Base-by-base conservation (phyloP, 23 tunicate genomes). In the Trididemnum clinides region DNA sequence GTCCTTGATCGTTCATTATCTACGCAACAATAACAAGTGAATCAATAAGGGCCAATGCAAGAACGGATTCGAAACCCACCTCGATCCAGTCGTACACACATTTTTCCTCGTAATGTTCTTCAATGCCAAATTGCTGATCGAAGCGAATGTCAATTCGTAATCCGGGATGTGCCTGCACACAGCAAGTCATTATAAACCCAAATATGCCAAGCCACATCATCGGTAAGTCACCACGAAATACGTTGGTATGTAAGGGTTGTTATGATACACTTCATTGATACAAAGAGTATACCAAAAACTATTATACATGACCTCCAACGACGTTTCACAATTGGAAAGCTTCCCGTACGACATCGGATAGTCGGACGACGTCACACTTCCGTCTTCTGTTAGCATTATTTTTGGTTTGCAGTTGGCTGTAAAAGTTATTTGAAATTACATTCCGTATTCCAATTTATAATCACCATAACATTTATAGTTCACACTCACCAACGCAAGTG, bases 81-180 rank as follows among this genome's bases (percentile, higher is more conserved):
- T 84, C 59, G 44, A 93, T 21, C 88, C 91, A 88, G 64, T 93
- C 98, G 72, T 93, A 93, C 25, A 80, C 89, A 57, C 98, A 93
- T 10, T 76, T 86, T 38, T 85, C 77, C 37, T 88, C 92, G 37
- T 80, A 58, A 51, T 93, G 89, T 15, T 88, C 89, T 44, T 93
- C 98, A 28, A 93, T 88, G 34, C 81, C 87, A 84, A 88, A 93
- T 38, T 15, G 49, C n/a, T 35, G 62, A 51, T 84, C 85, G 57
- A 93, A 93, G 0, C 64, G 28, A 4, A 93, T 29, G n/a, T 84
- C 89, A 0, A 93, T 32, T 23, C 75, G 58, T 7, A 59, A 35
- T 18, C 98, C 98, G 3, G 74, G 49, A 18, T 28, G 25, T 6
- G 83, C 83, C 80, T 74, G 57, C n/a, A n/a, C n/a, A n/a, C n/a